Base-by-base conservation (phyloP, 2,113 vertebrate genomes). In the Chloropsis hardwickii region DNA sequence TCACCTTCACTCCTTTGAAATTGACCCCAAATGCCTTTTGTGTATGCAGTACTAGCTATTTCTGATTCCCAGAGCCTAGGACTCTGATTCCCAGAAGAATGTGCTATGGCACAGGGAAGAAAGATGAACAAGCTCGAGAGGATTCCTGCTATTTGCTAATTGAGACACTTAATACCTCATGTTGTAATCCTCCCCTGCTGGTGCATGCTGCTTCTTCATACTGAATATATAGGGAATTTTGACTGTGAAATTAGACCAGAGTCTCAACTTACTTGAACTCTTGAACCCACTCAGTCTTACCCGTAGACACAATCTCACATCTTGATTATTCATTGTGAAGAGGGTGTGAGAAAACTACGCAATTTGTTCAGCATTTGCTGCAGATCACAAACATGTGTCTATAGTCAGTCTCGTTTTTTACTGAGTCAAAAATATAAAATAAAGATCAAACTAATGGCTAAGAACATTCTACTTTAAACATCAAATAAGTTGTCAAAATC, bases 401-500 rank as follows among this genome's bases (percentile, higher is more conserved):
- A 7, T 9, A 70, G 6, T 12, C 8, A 60, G 24, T 28, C 19
- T 64, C 6, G 14, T 78, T 44, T 77, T 54, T 79, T 25, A 84
- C 4, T 2, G 12, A 19, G 20, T 40, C 6, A 60, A 81, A 86
- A 67, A 51, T 5, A 25, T 5, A 64, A 88, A 76, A 53, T 21
- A 73, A 71, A 40, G 2, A 0, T 5, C 7, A 80, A 86, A 79
- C 0, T 76, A 74, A 56, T 11, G 71, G 37, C 42, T 86, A 56
- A 67, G 66, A 94, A 9, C 14, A 66, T 66, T 42, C 33, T 33
- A 23, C 31, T 94, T 72, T 54, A 91, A 67, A 60, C 11, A 58
- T 48, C 69, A 81, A 91, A 50, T 76, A 84, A 64, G 16, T 84
- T 91, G 65, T 82, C 70, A 85, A 89, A 95, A 87, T 64, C 33